Evolutionary conservation across 92 coral and sea anemone species (phyloP), one percentile per base, ranked within the genome.

Genomic region (Pocillopora grandis): DNA sequence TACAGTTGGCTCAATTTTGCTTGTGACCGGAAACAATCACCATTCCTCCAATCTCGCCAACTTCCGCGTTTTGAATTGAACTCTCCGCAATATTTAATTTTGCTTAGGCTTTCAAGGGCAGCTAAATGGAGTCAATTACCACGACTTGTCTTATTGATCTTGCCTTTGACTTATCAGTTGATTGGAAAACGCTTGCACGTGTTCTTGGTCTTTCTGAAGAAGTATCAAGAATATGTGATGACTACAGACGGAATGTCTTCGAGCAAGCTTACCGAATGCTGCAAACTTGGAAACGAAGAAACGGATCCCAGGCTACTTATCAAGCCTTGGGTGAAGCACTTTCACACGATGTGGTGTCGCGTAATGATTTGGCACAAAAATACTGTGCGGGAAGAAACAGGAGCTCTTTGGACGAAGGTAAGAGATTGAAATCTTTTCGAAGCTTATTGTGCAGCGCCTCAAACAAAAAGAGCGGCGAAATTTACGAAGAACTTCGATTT

Each of bases 211-310:
- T 82, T 62, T 71, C 23, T 5, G 52, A 27, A 13, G 72, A 72
- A 16, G 86, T 72, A 12, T 49, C 63, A 10, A 21, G 60, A 63
- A 82, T 82, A 21, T 5, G 2, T 2, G 79, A 72, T 52, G 80
- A 82, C 63, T 49, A 82, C 86, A 19, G 3, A 4, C 31, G 3
- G 9, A 74, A 82, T 72, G 79, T 82, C 1, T 20, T 48, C 59
- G 86, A 82, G 49, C 86, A 82, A 59, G 73, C 86, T 1, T 82
- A 82, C 63, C 72, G 86, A 74, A 72, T 82, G 62, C 79, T 82
- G 21, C 62, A 9, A 42, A 56, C 52, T 49, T 82, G 86, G 80
- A 9, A 62, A 16, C 72, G 49, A 18, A 15, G 52, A 15, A 64
- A 82, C 8, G 79, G 80, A 23, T 15, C 80, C 13, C 52, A 9